phyloP scores from a whole-genome alignment of 2,888 invertebrate genomes.

The Melanchra persicariae region DNA sequence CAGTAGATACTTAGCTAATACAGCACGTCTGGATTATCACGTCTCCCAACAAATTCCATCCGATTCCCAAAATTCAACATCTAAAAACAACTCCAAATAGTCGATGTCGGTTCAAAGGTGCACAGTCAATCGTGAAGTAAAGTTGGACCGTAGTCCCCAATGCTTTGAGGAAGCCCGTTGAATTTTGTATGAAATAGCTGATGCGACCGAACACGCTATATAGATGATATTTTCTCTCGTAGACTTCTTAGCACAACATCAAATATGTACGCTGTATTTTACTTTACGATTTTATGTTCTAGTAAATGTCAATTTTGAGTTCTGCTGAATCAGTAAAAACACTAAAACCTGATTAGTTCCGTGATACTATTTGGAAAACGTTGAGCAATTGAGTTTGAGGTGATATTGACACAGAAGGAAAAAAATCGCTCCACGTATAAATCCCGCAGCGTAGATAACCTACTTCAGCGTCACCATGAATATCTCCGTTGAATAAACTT shows the following conservation, averaged over 20 bases:
- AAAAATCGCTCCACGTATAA: conserved; percentile 12
- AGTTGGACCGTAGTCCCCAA: conserved; percentile 61
- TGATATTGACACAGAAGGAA: conserved; percentile 4
- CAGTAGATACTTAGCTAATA: not conserved
- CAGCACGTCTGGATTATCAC: conserved; percentile 5
- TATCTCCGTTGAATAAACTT: conserved; percentile 24
- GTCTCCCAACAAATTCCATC: conserved; percentile 26
- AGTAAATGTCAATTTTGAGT: conserved; percentile 49
- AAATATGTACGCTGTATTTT: conserved; percentile 69
- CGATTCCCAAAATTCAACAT: conserved; percentile 9
- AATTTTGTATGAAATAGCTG: conserved; percentile 84
- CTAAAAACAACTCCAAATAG: conserved; percentile 42
- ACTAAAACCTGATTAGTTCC: conserved; percentile 39
- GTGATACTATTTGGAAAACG: conserved; percentile 29
- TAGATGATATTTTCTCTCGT: conserved; percentile 68
- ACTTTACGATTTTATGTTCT: conserved; percentile 58
- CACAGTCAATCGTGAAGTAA: conserved; percentile 57
- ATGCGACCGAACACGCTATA: conserved; percentile 70
- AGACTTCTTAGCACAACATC: conserved; percentile 63
- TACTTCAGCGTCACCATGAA: conserved; percentile 5
- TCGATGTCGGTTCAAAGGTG: conserved; percentile 58
- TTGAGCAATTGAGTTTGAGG: conserved; percentile 4
- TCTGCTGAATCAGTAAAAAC: conserved; percentile 10
- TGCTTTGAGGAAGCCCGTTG: conserved; percentile 74
- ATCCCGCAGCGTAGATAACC: conserved; percentile 3